Evolutionary conservation across 1,140 invertebrate species (phyloP), one percentile per base, ranked within the genome.

Genomic region (Drosophila leontia): DNA sequence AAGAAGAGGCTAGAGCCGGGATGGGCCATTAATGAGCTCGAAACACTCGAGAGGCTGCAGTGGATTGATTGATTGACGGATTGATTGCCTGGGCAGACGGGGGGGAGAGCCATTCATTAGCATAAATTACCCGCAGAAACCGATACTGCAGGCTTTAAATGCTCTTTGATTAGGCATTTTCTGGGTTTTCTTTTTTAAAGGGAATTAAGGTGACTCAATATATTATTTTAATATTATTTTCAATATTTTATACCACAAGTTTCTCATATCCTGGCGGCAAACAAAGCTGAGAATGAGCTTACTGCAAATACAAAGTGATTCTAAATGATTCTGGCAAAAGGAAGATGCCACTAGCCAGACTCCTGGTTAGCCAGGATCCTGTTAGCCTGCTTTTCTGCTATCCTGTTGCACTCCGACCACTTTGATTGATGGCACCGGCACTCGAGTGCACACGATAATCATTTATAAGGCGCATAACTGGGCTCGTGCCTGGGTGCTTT

Each of bases 341-440:
- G 9, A 32, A 37, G 32, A 29, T 7, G 15, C 19, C 9, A 35
- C 3, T 13, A 12, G 0, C 7, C 11, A n/a, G 53, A 17, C 12
- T 47, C 44, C 19, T 17, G 32, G 48, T 50, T 50, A 29, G 23
- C 47, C 6, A 7, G 19, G 3, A 37, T 37, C 51, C 34, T 53
- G 32, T 13, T 53, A 19, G n/a, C 0, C 26, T 7, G 29, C 8
- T 17, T 3, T 7, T 5, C 26, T 3, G 13, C 47, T n/a, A 72
- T 82, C 80, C 80, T 83, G 80, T 83, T 84, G 82, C 78, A 86
- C 64, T 84, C 32, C 57, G 42, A 3, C 44, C 60, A 35, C 45
- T 85, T 85, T 84, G 82, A 84, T 84, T 84, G 82, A 84, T 84
- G 82, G 80, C 80, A 57, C 60, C 80, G 63, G 75, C 81, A 83